Conservation (phyloP, 1,140 invertebrate genomes). For the Neuroterus valhalla region DNA sequence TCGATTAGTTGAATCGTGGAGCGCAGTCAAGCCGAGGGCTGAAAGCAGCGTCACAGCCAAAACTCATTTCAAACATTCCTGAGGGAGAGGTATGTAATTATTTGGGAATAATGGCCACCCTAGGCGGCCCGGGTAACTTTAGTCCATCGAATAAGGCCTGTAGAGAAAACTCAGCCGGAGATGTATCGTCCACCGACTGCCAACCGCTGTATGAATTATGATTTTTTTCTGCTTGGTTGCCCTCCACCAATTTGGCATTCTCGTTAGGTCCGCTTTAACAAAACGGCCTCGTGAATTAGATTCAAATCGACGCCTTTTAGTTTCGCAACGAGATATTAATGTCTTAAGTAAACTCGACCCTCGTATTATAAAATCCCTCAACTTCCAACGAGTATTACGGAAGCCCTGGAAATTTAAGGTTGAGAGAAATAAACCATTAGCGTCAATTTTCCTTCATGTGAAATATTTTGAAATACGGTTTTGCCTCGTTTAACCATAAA, state of each 20-base stretch:
- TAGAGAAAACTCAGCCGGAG: conserved; percentile 24
- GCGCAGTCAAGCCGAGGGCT: conserved; percentile 22
- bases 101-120: conserved; percentile 62
- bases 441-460: neutral
- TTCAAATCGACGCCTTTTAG: neutral
- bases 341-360: conserved; percentile 5
- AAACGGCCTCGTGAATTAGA: neutral
- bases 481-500: neutral
- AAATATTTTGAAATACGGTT: conserved; percentile 9
- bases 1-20: conserved; percentile 39
- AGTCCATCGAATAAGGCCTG: conserved; percentile 34
- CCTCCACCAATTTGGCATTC: conserved; percentile 29
- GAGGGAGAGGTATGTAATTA: conserved; percentile 61
- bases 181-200: conserved; percentile 48
- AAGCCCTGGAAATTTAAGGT: neutral
- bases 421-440: conserved; percentile 4
- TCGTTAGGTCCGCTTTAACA: conserved; percentile 29
- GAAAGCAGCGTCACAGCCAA: conserved; percentile 42
- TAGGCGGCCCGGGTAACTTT: conserved; percentile 54
- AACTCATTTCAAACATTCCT: conserved; percentile 66
- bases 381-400: neutral
- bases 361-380: neutral
- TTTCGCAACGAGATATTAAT: conserved; percentile 16
- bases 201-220: conserved; percentile 48
- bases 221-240: conserved; percentile 32